Percentiles rank a stretch among this genome's conserved stretches.
Evolutionary conservation across 2,797 vertebrate species (phyloP).

Genomic region (Fistularia commersonii): DNA sequence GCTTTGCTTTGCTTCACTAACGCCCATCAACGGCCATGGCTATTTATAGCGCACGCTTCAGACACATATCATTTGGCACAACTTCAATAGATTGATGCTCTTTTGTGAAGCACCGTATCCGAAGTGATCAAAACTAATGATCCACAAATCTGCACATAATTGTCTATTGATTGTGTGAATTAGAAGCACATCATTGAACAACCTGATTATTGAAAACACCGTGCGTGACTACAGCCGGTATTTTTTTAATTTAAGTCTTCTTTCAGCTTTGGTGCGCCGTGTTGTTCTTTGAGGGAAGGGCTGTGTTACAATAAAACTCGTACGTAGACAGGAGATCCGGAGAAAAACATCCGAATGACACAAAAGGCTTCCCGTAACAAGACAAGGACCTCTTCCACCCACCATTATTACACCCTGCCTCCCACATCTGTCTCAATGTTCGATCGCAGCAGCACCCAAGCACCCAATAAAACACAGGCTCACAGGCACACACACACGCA

Average conservation of each 20-base stretch:
- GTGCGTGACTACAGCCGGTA: too few relatives aligned
- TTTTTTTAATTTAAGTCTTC: not conserved
- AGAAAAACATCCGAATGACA: conserved; percentile 7
- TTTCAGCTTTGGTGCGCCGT: not conserved
- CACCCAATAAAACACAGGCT: conserved; percentile 24
- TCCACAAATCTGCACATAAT: conserved; percentile 14
- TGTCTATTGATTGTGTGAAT: conserved; percentile 22
- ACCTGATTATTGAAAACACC: conserved; percentile 4
- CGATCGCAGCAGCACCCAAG: conserved; percentile 26
- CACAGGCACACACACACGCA: not conserved
- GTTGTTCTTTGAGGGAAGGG: not conserved
- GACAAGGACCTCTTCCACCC: conserved; percentile 47
- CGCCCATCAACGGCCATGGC: too few relatives aligned
- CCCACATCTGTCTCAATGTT: conserved; percentile 36
- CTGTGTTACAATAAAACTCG: too few relatives aligned
- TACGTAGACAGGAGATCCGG: too few relatives aligned
- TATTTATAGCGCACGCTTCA: too few relatives aligned
- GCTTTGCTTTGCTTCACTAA: too few relatives aligned
- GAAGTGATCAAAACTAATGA: conserved; percentile 1
- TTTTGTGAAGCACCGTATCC: too few relatives aligned
- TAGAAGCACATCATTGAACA: conserved; percentile 8
- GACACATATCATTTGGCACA: too few relatives aligned
- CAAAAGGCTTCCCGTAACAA: conserved; percentile 30
- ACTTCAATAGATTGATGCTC: too few relatives aligned
- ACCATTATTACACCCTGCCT: conserved; percentile 21